Percentiles rank a stretch among this genome's conserved stretches.
Evolutionary conservation across 2,888 invertebrate genomes (phyloP).

Genomic region (Tigriopus californicus): DNA sequence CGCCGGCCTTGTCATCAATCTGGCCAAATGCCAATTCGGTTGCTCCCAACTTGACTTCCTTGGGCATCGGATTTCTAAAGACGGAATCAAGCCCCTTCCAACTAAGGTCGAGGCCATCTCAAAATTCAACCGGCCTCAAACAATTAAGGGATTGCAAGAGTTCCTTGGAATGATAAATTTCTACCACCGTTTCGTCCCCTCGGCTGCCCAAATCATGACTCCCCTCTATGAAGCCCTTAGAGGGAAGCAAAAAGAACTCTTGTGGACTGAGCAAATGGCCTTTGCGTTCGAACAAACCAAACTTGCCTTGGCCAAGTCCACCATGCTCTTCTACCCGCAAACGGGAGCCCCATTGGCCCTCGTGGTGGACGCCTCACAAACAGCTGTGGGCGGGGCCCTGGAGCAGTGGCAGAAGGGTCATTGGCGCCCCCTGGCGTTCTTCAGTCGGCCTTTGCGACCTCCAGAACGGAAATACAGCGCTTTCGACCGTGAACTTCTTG

Average conservation of each 20-base stretch:
- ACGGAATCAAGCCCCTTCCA: slow-evolving; percentile 9
- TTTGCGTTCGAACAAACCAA: too few species aligned
- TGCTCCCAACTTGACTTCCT: not conserved
- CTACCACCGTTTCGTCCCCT: not conserved
- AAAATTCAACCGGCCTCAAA: slow-evolving; percentile 16
- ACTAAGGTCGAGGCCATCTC: slow-evolving; percentile 16
- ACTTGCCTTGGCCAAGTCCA: not conserved
- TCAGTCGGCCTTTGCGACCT: not conserved
- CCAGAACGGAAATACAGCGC: not conserved
- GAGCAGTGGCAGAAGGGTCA: not conserved
- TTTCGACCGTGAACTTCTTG: not conserved
- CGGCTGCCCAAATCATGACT: too few species aligned
- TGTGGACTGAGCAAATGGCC: too few species aligned
- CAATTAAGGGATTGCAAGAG: slow-evolving; percentile 13
- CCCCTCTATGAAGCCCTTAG: too few species aligned
- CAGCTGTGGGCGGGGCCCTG: not conserved
- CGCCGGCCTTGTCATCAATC: not conserved
- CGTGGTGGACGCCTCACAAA: not conserved
- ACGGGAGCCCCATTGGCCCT: not conserved
- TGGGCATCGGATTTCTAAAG: slow-evolving; percentile 17
- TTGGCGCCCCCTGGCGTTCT: slow-evolving; percentile 1
- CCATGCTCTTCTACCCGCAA: not conserved
- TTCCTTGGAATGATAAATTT: not conserved
- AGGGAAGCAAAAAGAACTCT: too few species aligned
- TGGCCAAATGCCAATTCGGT: not conserved